These are phyloP conservation scores for Aldrovandia affinis DNA, from an alignment of 2,797 vertebrate genomes.

Conservation along the genomic window DNA sequence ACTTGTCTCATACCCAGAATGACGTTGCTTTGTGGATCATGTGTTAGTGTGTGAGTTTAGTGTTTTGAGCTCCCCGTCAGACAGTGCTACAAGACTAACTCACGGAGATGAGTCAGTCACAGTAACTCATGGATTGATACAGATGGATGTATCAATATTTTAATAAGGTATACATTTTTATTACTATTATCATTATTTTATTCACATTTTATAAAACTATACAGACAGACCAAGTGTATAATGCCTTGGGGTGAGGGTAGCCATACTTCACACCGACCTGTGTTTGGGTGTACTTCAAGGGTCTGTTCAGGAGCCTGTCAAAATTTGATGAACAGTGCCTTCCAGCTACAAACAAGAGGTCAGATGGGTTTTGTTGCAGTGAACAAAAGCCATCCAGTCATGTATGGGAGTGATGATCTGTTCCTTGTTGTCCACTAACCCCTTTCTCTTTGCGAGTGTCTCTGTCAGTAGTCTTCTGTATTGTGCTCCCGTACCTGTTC, in stretches of 20 bases:
- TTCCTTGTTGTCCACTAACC: not conserved
- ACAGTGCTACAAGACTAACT: not conserved
- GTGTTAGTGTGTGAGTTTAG: not conserved
- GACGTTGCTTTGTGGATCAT: not conserved
- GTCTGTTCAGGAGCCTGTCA: constrained; percentile 7
- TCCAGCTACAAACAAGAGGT: not conserved
- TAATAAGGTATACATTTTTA: not conserved
- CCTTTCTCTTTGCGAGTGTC: not conserved
- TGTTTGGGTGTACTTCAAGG: constrained; percentile 11
- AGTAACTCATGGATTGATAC: not conserved
- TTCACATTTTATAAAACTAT: not conserved
- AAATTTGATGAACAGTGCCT: not conserved
- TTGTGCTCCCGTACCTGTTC: not conserved
- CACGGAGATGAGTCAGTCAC: not conserved
- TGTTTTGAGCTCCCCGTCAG: not conserved
- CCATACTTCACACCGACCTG: not conserved
- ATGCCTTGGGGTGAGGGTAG: not conserved
- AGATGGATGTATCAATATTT: not conserved
- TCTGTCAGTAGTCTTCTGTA: not conserved
- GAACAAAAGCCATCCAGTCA: constrained; percentile 8
- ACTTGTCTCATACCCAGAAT: not conserved
- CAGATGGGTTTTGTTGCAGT: not conserved
- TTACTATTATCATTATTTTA: not conserved
- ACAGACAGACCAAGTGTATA: not conserved
- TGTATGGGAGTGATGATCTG: not conserved